Base-by-base conservation (phyloP, 1,140 invertebrate species). In the Anadara kagoshimensis region DNA sequence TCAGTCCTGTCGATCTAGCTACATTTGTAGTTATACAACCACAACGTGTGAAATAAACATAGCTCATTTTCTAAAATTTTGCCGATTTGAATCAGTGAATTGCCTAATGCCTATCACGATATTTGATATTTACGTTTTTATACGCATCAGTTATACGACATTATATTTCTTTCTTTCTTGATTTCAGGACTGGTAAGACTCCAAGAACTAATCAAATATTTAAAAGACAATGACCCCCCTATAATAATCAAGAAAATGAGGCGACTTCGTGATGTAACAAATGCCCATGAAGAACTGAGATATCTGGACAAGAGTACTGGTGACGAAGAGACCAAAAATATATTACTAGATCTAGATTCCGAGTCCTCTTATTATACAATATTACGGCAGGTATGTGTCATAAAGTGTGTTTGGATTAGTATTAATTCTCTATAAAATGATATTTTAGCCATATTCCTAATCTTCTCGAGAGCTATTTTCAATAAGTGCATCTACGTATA, bases 321-420 rank as follows among this genome's bases (percentile, higher is more conserved):
- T 53, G 54, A 22, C 0, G 11, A 7, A 26, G 36, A 43, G 0
- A 43, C 51, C 16, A 86, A 78, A 41, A 74, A 76, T 44, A 79
- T 86, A 47, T 57, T 86, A 5, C 54, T 86, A 5, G 85, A 86
- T 64, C 44, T 85, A 26, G 78, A 83, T 7, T 70, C 80, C 5
- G 73, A 78, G 58, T 59, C 69, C 18, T 76, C 76, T 18, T 83
- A 84, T 57, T 61, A 70, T 26, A 43, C 63, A 3, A 24, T 86
- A 1, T 49, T 82, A 16, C 51, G 68, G 44, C 82, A 84, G 78
- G 85, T 85, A 71, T 56, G 67, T 57, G 44, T 26, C 4, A 26
- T 57, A 68, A 44, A 29, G 22, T 63, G 7, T 22, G 11, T 36
- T 36, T 36, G 29, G 7, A 3, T 36, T 3, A 36, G 7, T 3